Conservation (phyloP, 2,797 vertebrate genomes). For the Tapirus indicus region DNA sequence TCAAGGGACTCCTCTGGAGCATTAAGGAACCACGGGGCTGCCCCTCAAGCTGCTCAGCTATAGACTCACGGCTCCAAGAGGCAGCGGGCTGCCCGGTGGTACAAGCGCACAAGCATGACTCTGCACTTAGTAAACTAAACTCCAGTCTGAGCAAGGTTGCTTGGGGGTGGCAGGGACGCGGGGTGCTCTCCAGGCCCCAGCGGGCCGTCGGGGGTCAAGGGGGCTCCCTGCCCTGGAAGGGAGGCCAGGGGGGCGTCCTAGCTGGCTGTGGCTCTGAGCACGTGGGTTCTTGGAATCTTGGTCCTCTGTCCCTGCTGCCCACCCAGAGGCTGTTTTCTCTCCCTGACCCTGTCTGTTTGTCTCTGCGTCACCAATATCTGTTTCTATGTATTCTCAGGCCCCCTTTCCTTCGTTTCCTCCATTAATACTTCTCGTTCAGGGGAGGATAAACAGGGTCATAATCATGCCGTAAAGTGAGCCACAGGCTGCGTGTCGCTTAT, state of each 20-base stretch:
- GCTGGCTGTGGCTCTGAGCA: not conserved
- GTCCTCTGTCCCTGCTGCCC: not conserved
- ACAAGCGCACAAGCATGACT: not conserved
- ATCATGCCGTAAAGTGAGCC: slow-evolving; percentile 90
- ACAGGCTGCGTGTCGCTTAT: slow-evolving; percentile 88
- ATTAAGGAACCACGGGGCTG: not conserved
- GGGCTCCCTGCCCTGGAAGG: not conserved
- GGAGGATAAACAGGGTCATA: slow-evolving; percentile 91
- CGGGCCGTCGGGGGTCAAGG: not conserved
- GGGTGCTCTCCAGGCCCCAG: not conserved
- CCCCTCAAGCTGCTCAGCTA: not conserved
- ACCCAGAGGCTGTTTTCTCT: not conserved
- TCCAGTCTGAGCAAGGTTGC: not conserved
- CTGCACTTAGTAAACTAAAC: not conserved
- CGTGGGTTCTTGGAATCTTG: not conserved
- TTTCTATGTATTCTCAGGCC: slow-evolving; percentile 86
- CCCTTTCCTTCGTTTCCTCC: slow-evolving; percentile 86
- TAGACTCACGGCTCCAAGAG: not conserved
- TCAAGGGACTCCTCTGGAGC: not conserved
- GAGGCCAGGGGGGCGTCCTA: not conserved
- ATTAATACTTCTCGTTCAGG: slow-evolving; percentile 90
- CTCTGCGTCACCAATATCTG: slow-evolving; percentile 84
- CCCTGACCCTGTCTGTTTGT: slow-evolving; percentile 71
- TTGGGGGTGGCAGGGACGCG: fast-evolving
- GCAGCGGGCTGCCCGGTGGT: not conserved